Percentiles rank a stretch among this genome's conserved stretches.
Conservation (phyloP, 2,888 invertebrate genomes). For the Leptinotarsa juncta region DNA sequence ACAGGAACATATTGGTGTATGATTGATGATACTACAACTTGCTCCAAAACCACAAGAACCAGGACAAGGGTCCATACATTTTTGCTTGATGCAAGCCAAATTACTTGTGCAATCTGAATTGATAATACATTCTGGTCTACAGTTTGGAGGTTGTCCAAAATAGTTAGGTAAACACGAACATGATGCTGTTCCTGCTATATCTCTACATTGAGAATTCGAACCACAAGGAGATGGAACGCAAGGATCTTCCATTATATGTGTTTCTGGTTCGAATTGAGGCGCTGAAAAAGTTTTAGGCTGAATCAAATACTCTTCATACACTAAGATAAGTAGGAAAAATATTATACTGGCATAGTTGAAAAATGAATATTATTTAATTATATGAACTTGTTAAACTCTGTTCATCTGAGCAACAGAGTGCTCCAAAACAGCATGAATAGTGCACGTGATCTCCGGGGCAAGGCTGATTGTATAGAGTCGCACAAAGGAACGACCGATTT, state of each 20-base stretch:
- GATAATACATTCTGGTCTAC: constrained; percentile 75
- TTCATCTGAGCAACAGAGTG: no score
- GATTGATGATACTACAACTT: constrained; percentile 74
- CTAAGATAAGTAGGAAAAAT: not conserved
- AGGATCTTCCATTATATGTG: constrained; percentile 66
- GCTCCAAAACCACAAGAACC: constrained; percentile 75
- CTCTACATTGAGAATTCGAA: constrained; percentile 80
- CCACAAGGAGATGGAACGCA: constrained; percentile 85
- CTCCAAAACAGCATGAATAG: no score
- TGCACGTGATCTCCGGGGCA: no score
- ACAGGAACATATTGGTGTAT: constrained; percentile 78
- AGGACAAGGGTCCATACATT: constrained; percentile 72
- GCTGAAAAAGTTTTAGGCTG: constrained; percentile 47
- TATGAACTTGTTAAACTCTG: no score
- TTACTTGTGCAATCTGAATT: constrained; percentile 72
- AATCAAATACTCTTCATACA: not conserved
- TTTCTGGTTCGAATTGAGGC: constrained; percentile 52
- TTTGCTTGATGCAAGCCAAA: constrained; percentile 70
- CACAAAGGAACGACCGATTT: no score
- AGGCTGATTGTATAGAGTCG: no score
- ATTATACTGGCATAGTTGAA: not conserved
- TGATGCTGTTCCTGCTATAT: constrained; percentile 70
- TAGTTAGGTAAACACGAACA: constrained; percentile 72
- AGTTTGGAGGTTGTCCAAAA: constrained; percentile 74
- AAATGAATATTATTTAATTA: no score